These are phyloP conservation scores for Cyclura pinguis DNA, from an alignment of 2,797 vertebrate species.

Conservation along the genomic window DNA sequence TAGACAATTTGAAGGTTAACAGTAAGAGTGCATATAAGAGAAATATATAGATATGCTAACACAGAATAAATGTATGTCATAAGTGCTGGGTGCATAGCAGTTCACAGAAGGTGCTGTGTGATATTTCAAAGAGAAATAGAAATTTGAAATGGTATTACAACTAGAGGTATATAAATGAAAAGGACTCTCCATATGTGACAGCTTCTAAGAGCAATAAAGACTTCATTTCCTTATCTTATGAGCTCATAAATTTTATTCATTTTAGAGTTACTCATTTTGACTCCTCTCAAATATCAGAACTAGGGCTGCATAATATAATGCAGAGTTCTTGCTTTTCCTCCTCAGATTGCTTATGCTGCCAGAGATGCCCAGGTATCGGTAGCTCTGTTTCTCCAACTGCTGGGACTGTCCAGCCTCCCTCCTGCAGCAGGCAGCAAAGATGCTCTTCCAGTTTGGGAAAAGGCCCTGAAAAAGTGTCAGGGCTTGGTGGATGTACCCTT, in stretches of 20 bases:
- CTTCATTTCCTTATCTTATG: slow-evolving; percentile 16
- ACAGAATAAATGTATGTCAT: background rate
- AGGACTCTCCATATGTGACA: background rate
- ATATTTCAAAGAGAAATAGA: background rate
- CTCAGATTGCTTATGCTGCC: slow-evolving; percentile 92
- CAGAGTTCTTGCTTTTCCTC: slow-evolving; percentile 56
- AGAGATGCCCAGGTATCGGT: slow-evolving; percentile 94
- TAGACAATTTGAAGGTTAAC: background rate
- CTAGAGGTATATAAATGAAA: background rate
- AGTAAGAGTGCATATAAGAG: background rate
- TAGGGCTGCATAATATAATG: background rate
- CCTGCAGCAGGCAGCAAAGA: slow-evolving; percentile 48
- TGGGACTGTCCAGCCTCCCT: slow-evolving; percentile 77
- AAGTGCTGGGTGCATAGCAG: background rate
- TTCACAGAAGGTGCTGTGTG: background rate
- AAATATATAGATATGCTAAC: background rate
- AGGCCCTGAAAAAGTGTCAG: slow-evolving; percentile 84
- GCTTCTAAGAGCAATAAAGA: slow-evolving; percentile 15
- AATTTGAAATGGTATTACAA: background rate
- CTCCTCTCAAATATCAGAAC: background rate
- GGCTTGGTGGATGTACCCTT: slow-evolving; percentile 93
- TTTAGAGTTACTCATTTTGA: background rate
- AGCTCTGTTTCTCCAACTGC: slow-evolving; percentile 91
- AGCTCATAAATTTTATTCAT: background rate
- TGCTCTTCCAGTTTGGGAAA: slow-evolving; percentile 71